Base-by-base conservation (phyloP, 2,888 invertebrate genomes). In the Noctua fimbriata region DNA sequence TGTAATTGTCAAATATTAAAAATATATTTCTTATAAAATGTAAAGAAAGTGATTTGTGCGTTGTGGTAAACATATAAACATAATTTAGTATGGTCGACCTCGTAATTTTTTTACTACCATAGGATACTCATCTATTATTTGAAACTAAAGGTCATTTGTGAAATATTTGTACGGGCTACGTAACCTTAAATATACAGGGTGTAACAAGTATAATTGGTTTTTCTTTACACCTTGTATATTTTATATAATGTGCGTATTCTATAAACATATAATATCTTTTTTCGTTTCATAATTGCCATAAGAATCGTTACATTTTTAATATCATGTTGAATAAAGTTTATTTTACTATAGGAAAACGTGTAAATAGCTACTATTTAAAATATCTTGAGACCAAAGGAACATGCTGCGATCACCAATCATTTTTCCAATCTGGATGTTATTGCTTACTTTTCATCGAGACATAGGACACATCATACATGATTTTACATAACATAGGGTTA, bases 241-340 rank as follows among this genome's bases (percentile, higher is more conserved):
- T 44, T 7, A 78, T 6, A n/a, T 49, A 36, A n/a, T 67, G n/a
- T 1, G 44, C 60, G 28, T 60, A 28, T 55, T 47, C 0, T n/a
- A 65, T 66, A 81, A 44, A 67, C 67, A 75, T 32, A 82, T 75
- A 80, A 80, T 82, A 82, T 82, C 58, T 44, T 81, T 24, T 0
- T 82, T 80, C 82, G 60, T 80, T 81, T 16, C 12, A 60, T 44
- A 41, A 47, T n/a, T 44, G 67, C 80, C 80, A 76, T 80, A 82
- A 60, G 82, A 76, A 76, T 69, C n/a, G 82, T 76, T 69, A 18
- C 9, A 18, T 67, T 67, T 47, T 32, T 69, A 80, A 80, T 80
- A 82, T 73, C 81, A 52, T 36, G 1, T 52, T 14, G 1, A 79
- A 41, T 44, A 18, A 41, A 69, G 1, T 49, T 21, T 24, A 65